Evolutionary conservation across 2,888 invertebrate genomes (phyloP).

Genomic region (Eurytoma californica): DNA sequence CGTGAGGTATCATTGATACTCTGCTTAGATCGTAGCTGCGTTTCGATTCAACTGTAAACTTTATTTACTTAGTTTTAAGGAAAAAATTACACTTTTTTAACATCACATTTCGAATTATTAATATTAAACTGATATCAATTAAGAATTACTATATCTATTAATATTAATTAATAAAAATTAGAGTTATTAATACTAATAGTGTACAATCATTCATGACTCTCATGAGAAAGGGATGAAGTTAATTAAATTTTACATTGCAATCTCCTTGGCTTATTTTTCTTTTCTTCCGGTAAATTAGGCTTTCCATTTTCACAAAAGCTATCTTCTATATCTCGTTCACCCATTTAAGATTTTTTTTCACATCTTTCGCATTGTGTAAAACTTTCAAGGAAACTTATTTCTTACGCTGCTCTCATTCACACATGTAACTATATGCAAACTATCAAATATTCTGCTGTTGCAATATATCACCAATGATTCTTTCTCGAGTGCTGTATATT

Average conservation of each 20-base stretch:
- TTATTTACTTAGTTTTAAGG: constrained; percentile 69
- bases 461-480: constrained; percentile 64
- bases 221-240: constrained; percentile 61
- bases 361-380: constrained; percentile 53
- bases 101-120: constrained; percentile 74
- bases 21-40: constrained; percentile 54
- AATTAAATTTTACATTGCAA: constrained; percentile 64
- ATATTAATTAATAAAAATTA: constrained; percentile 72
- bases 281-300: constrained; percentile 65
- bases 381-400: constrained; percentile 56
- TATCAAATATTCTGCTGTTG: constrained; percentile 62
- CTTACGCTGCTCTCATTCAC: constrained; percentile 55
- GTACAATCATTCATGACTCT: constrained; percentile 72
- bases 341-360: constrained; percentile 47
- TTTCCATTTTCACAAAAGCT: constrained; percentile 60
- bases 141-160: constrained; percentile 70
- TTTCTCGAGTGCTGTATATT: constrained; percentile 55
- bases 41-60: constrained; percentile 70
- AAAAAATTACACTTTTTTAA: constrained; percentile 70
- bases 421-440: constrained; percentile 60
- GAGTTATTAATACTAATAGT: constrained; percentile 74
- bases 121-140: constrained; percentile 73
- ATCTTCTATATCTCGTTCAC: constrained; percentile 48
- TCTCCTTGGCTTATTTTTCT: constrained; percentile 59
- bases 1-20: constrained; percentile 50